A percentile compares a stretch with the other conserved stretches of the same genome.
phyloP scores from a whole-genome alignment of 2,113 vertebrate species.

The Vimba vimba region DNA sequence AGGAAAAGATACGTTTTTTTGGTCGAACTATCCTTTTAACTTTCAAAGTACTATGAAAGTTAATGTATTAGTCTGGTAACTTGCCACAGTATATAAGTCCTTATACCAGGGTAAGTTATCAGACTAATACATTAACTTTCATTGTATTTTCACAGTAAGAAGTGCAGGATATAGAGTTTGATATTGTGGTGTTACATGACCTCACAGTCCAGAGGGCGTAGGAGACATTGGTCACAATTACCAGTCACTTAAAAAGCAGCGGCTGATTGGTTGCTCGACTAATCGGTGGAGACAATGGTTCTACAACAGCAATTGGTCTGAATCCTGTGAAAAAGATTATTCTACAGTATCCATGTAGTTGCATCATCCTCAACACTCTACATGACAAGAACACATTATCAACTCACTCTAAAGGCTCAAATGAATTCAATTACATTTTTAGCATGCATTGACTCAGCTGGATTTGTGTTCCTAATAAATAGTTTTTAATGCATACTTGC shows the following conservation, averaged over 20 bases:
- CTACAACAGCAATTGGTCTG: slow-evolving; percentile 4
- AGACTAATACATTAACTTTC: not conserved
- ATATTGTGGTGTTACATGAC: not conserved
- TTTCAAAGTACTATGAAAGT: not conserved
- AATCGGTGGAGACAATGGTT: not conserved
- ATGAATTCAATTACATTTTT: not conserved
- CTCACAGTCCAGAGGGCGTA: not conserved
- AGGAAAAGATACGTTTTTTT: too few relatives aligned
- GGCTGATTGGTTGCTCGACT: not conserved
- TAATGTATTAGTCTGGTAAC: not conserved
- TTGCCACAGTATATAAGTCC: not conserved
- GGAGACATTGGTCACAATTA: not conserved
- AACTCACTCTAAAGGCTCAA: not conserved
- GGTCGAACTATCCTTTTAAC: too few relatives aligned
- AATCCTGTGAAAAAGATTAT: slow-evolving; percentile 3
- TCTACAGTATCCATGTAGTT: not conserved
- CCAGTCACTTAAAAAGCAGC: slow-evolving; percentile 10
- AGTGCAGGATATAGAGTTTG: not conserved
- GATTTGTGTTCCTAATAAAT: not conserved
- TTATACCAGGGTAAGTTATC: not conserved
- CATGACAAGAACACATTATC: not conserved
- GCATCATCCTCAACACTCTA: not conserved
- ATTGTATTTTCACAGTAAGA: too few relatives aligned
- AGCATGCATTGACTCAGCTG: not conserved
- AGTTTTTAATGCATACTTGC: not conserved